Base-by-base conservation (phyloP, 2,113 vertebrate species). In the Hiodon tergisus region DNA sequence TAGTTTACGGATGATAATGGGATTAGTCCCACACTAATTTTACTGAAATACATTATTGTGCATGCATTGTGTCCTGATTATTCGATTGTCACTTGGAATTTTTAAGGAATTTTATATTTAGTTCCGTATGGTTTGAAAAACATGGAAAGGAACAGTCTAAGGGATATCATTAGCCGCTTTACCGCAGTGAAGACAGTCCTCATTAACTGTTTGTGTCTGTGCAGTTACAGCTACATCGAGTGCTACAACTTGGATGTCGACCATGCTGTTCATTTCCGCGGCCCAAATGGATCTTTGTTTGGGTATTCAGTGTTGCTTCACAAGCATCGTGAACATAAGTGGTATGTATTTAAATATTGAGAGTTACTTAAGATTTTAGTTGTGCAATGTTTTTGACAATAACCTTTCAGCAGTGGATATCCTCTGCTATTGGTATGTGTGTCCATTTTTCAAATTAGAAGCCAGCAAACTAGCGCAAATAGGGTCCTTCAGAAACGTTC, bases 251-350 rank as follows among this genome's bases (percentile, higher is more conserved):
- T 98, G 83, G 95, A 98, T 87, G 83, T 89, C 2, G 82, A 88
- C 5, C 87, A 89, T 80, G 82, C 90, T 51, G 76, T 95, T 82
- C 77, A 89, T 46, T 95, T 94, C 81, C 75, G 10, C 0, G 95
- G 95, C 1, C 78, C 79, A 1, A 59, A 78, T 1, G 85, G 88
- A 71, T 94, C 95, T 16, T 68, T 95, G 58, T 98, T 98, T 70
- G 96, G 96, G 14, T 98, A 94, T 82, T 96, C 96, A 0, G 94
- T 98, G 48, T 83, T 95, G 68, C 85, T 98, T 81, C 95, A 98
- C 84, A 67, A 87, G n/a, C 85, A 92, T 63, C 83, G 81, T 73
- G 14, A 74, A 5, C 82, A 90, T 11, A 86, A 85, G n/a, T 97
- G 96, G 96, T 98, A 81, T 91, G 93, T 71, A 55, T 46, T 8